phyloP scores from a whole-genome alignment of 2,888 invertebrate genomes.

The Actias luna region DNA sequence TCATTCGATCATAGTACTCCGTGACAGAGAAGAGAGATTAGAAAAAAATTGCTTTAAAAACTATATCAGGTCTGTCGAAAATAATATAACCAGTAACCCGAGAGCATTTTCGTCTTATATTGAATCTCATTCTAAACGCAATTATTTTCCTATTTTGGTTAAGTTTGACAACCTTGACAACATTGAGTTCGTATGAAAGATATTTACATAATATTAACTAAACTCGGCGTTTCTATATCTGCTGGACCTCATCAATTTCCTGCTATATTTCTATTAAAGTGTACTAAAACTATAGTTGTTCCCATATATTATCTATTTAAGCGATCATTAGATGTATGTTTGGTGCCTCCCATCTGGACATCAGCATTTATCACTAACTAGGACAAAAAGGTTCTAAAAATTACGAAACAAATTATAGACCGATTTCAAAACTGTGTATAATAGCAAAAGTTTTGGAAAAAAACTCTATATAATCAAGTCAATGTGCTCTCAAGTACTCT shows the following conservation, averaged over 20 bases:
- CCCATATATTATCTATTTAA: conserved; percentile 17
- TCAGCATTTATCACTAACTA: conserved; percentile 16
- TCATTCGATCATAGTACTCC: conserved; percentile 13
- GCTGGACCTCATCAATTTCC: conserved; percentile 17
- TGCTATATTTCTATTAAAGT: conserved; percentile 11
- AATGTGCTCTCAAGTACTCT: conserved; percentile 11
- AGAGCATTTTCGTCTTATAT: conserved; percentile 17
- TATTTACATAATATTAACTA: conserved; percentile 3
- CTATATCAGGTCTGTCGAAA: conserved; percentile 15
- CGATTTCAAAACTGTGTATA: conserved; percentile 17
- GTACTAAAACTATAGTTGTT: conserved; percentile 8
- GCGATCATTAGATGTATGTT: not conserved
- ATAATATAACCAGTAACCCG: conserved; percentile 12
- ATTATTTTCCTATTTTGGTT: conserved; percentile 5
- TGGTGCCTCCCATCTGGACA: conserved; percentile 13
- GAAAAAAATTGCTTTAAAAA: conserved; percentile 15
- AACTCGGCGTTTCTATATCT: conserved; percentile 10
- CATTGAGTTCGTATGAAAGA: conserved; percentile 2
- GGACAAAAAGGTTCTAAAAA: conserved; percentile 17
- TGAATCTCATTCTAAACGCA: conserved; percentile 12
- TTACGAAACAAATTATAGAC: conserved; percentile 15
- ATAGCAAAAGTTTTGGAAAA: conserved; percentile 17
- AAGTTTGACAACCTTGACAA: not conserved
- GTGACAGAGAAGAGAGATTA: conserved; percentile 13
- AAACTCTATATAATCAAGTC: conserved; percentile 9